Conservation (phyloP, 2,797 vertebrate genomes). For the Pipistrellus pygmaeus region DNA sequence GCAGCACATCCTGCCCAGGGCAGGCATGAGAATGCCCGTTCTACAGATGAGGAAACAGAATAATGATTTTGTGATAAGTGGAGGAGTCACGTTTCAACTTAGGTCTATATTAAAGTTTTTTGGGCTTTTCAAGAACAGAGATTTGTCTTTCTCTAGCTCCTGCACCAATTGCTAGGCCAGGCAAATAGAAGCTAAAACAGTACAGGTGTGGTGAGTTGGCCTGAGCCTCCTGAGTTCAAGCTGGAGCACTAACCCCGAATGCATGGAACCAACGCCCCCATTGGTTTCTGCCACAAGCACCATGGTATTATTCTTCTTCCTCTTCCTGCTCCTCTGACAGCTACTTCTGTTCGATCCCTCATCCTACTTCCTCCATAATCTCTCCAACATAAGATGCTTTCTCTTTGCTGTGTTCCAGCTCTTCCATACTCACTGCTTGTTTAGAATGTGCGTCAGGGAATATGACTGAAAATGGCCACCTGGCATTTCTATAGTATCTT, state of each 20-base stretch:
- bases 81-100: neutral
- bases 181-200: neutral
- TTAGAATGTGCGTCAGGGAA: neutral
- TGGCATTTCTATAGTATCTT: neutral
- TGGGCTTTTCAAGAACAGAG: neutral
- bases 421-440: neutral
- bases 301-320: neutral
- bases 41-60: neutral
- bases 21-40: neutral
- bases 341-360: neutral
- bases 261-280: neutral
- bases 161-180: neutral
- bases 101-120: neutral
- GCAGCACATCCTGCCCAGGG: neutral
- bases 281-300: neutral
- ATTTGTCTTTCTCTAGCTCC: neutral
- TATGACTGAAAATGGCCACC: rapidly evolving
- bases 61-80: neutral
- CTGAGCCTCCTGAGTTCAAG: neutral
- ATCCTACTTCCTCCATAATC: neutral
- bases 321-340: neutral
- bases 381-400: neutral
- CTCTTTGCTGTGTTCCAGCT: neutral
- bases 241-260: neutral
- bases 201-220: neutral